Percentiles rank a stretch among this genome's conserved stretches.
Evolutionary conservation across 2,888 invertebrate genomes (phyloP).

Genomic region (Nymphalis urticae): DNA sequence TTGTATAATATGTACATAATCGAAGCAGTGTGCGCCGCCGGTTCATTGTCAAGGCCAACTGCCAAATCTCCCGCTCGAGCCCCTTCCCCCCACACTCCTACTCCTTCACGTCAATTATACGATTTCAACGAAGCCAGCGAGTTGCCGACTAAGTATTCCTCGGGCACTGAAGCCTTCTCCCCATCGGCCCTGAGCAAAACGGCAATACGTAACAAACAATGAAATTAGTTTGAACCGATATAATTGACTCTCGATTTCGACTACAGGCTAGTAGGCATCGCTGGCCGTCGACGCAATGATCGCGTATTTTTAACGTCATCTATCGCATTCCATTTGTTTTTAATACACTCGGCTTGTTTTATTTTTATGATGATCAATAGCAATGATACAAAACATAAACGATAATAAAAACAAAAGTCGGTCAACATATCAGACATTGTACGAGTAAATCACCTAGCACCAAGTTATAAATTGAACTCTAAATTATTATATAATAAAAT

Average conservation of each 20-base stretch:
- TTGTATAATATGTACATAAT: slow-evolving; percentile 57
- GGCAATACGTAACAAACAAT: slow-evolving; percentile 54
- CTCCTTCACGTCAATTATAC: slow-evolving; percentile 65
- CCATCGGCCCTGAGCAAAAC: slow-evolving; percentile 43
- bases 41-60: slow-evolving; percentile 81
- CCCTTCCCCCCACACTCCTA: slow-evolving; percentile 51
- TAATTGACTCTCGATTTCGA: slow-evolving; percentile 44
- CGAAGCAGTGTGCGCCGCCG: slow-evolving; percentile 70
- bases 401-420: slow-evolving; percentile 9
- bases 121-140: slow-evolving; percentile 63
- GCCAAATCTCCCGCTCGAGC: slow-evolving; percentile 76
- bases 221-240: slow-evolving; percentile 38
- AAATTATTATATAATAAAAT: neutral
- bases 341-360: slow-evolving; percentile 28
- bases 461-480: neutral
- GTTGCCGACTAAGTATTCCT: slow-evolving; percentile 56
- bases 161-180: slow-evolving; percentile 47
- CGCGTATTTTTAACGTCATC: slow-evolving; percentile 64
- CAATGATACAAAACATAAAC: neutral
- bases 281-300: slow-evolving; percentile 58
- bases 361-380: slow-evolving; percentile 10
- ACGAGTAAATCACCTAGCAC: neutral
- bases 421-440: neutral
- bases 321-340: slow-evolving; percentile 61
- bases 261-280: slow-evolving; percentile 39